Evolutionary conservation across 2,113 vertebrate species (phyloP), one percentile per base, ranked within the genome.

Genomic region (Triplophysa rosa): DNA sequence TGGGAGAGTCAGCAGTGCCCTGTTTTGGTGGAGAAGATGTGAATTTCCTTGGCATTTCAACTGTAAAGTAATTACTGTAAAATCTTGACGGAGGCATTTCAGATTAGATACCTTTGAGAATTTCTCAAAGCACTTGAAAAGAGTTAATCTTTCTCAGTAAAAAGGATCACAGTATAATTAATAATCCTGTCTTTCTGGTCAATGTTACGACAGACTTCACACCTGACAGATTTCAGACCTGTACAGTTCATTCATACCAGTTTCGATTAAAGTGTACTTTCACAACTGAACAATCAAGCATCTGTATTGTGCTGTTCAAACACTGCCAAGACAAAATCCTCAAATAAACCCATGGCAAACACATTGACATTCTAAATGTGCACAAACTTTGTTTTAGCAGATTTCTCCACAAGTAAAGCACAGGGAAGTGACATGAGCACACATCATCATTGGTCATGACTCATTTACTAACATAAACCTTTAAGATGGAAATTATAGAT

Each of bases 41-140:
- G 62, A 68, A 67, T 74, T 66, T 78, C 37, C 19, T 47, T 19
- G 37, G 33, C 65, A 79, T 58, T 65, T 83, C 49, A 77, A 67
- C 61, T 52, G 59, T n/a, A 12, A 33, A 52, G 59, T 83, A 77
- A 83, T 83, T 80, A 80, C 29, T 6, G 29, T 33, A 33, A 80
- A 83, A 80, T 59, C 78, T 76, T 29, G 78, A 83, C 78, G 63
- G 62, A 77, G 75, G 45, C 64, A 24, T 69, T 81, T 81, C 49
- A 26, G 54, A 68, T 81, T 67, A 72, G 61, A 23, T 42, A 59
- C 72, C 71, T 63, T 59, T 8, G 63, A 82, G 80, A 77, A 82
- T 79, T 62, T 59, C 37, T 33, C 75, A 45, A 26, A 21, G 45
- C 19, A 14, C 23, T 62, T 52, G 47, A 49, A 52, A 16, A 52